Base-by-base conservation (phyloP, 2,888 invertebrate species). In the Zaprionus bogoriensis region DNA sequence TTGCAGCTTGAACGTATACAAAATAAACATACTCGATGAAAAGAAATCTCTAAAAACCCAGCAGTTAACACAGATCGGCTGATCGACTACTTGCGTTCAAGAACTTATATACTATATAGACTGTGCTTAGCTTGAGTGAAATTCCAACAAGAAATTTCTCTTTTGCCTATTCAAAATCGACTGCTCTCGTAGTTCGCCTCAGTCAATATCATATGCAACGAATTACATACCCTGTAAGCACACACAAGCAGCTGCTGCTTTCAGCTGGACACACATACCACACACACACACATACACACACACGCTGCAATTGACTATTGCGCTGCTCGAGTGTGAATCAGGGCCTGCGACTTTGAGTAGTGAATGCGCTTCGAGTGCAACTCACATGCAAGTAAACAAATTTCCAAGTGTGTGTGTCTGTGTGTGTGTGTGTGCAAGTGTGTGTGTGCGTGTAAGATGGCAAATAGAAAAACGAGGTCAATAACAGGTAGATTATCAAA, bases 401-500 rank as follows among this genome's bases (percentile, higher is more conserved):
- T 63, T 64, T 51, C 52, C n/a, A n/a, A 64, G 10, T 38, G 12
- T 25, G 32, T 27, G 9, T 23, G 22, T 23, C 41, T 30, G 41
- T 14, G 12, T 36, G 30, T 57, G 53, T 64, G 44, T 52, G 45
- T 46, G 17, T 53, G 42, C n/a, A n/a, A n/a, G n/a, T 32, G 30
- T 36, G 39, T 36, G 57, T 28, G 14, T 53, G 36, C 45, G 25
- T 50, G 27, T 20, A 22, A 23, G 23, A 47, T 28, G 47, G 73
- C 44, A 65, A 77, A 73, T 60, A 64, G 72, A 86, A 80, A 83
- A 83, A 83, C 73, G 82, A 78, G 83, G 83, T 83, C 83, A 83
- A 85, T 83, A 83, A 76, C 83, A 85, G 87, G 82, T 83, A 81
- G 87, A 83, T 83, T 83, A 87, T 87, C 85, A 83, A 87, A 87